phyloP scores from a whole-genome alignment of 2,113 vertebrate species.

The Cyprinus carpio region DNA sequence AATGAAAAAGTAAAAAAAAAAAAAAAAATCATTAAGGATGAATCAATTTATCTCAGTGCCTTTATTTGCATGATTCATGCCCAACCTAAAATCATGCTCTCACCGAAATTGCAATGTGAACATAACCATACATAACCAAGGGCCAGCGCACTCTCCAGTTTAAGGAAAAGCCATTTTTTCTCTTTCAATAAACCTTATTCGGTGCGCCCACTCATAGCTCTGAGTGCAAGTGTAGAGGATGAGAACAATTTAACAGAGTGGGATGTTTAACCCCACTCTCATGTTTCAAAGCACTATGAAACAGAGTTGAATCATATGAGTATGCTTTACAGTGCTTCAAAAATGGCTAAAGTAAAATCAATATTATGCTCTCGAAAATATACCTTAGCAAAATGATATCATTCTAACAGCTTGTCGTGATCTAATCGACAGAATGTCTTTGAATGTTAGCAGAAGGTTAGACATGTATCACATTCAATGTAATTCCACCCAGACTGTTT shows the following conservation, averaged over 20 bases:
- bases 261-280: conserved; percentile 27
- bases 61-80: conserved; percentile 30
- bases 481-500: neutral
- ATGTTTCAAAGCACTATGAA: conserved; percentile 4
- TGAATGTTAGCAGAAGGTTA: conserved; percentile 3
- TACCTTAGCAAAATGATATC: neutral
- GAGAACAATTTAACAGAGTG: conserved; percentile 31
- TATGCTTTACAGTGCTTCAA: neutral
- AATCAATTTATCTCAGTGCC: conserved; percentile 41
- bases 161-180: neutral
- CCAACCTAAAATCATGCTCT: neutral
- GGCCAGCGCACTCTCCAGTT: neutral
- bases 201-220: conserved; percentile 10
- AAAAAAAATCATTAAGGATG: conserved; percentile 51
- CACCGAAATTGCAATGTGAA: neutral
- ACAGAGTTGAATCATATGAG: conserved; percentile 15
- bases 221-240: conserved; percentile 16
- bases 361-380: conserved; percentile 8
- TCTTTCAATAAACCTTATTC: conserved; percentile 12
- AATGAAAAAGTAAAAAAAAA: conserved; percentile 54
- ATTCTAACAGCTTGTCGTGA: neutral
- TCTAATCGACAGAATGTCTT: neutral
- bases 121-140: neutral
- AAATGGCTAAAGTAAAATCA: conserved; percentile 15
- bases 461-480: neutral